These are phyloP conservation scores for Antrozous pallidus DNA, from an alignment of 2,797 vertebrate species.

Conservation along the genomic window DNA sequence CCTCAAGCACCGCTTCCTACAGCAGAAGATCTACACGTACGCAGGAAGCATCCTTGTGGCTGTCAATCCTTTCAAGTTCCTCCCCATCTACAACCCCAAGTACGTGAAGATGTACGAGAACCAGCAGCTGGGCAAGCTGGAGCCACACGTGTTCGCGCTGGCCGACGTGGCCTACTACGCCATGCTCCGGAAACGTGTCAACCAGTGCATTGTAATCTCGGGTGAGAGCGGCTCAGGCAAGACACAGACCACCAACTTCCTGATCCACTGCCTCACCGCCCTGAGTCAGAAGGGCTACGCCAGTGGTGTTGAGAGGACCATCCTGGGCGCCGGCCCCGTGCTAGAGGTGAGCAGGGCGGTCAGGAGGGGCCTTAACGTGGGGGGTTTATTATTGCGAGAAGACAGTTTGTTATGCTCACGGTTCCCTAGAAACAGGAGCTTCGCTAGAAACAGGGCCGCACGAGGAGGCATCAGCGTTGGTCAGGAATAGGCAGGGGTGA, in stretches of 20 bases:
- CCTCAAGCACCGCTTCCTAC: conserved; percentile 92
- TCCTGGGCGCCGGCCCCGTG: conserved; percentile 96
- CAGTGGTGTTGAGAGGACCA: conserved; percentile 97
- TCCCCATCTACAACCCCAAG: conserved; percentile 99
- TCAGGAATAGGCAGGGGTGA: fast-evolving
- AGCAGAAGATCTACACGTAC: conserved; percentile 98
- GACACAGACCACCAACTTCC: conserved; percentile 98
- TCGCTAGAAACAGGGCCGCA: not conserved
- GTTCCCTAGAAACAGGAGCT: not conserved
- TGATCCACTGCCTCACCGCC: conserved; percentile 98
- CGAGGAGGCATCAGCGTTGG: fast-evolving
- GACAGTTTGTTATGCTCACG: not conserved
- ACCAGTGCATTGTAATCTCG: conserved; percentile 99
- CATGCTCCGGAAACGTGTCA: conserved; percentile 94
- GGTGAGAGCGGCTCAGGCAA: conserved; percentile 99
- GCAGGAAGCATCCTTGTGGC: conserved; percentile 98
- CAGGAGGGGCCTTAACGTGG: not conserved
- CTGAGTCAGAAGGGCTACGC: conserved; percentile 99
- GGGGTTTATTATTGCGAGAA: not conserved
- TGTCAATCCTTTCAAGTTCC: conserved; percentile 97
- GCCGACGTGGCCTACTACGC: conserved; percentile 98
- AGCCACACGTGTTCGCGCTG: conserved; percentile 98
- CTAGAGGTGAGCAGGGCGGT: conserved; percentile 88
- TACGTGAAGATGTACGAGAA: conserved; percentile 99
- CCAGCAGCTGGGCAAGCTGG: conserved; percentile 96